Evolutionary conservation across 2,113 vertebrate species (phyloP).

Genomic region (Cnemophilus loriae): DNA sequence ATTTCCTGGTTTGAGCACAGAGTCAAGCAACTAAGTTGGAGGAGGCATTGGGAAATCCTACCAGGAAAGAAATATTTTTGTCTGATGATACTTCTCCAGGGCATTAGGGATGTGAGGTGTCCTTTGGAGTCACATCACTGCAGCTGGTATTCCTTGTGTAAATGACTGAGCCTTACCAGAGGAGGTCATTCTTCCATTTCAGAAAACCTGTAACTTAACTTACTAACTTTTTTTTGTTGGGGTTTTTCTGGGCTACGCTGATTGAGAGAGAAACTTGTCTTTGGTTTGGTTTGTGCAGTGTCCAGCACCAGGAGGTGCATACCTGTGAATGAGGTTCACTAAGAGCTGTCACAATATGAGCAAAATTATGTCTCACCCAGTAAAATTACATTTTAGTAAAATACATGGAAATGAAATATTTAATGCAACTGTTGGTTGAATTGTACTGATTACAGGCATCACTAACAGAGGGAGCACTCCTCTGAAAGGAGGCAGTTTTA

Average conservation of each 20-base stretch:
- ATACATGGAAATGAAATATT: not conserved
- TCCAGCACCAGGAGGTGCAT: not conserved
- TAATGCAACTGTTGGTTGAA: not conserved
- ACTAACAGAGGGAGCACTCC: not conserved
- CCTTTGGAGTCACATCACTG: not conserved
- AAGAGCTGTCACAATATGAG: not conserved
- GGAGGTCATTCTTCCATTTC: not conserved
- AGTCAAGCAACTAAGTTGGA: not conserved
- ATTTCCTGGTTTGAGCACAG: not conserved
- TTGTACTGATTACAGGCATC: not conserved
- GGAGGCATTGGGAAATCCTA: not conserved
- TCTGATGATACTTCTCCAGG: not conserved
- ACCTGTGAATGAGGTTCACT: fast-evolving
- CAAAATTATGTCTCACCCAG: not conserved
- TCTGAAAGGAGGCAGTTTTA: not conserved
- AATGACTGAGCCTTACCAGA: not conserved
- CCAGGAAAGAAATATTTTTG: not conserved
- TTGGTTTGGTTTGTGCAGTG: not conserved
- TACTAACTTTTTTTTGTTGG: not conserved
- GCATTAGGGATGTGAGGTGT: not conserved
- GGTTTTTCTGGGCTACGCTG: not conserved
- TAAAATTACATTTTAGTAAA: not conserved
- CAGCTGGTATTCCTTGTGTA: not conserved
- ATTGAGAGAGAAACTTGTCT: not conserved
- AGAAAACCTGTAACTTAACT: not conserved